Evolutionary conservation across 2,113 vertebrate genomes (phyloP).

Genomic region (Rhodinocichla rosea): DNA sequence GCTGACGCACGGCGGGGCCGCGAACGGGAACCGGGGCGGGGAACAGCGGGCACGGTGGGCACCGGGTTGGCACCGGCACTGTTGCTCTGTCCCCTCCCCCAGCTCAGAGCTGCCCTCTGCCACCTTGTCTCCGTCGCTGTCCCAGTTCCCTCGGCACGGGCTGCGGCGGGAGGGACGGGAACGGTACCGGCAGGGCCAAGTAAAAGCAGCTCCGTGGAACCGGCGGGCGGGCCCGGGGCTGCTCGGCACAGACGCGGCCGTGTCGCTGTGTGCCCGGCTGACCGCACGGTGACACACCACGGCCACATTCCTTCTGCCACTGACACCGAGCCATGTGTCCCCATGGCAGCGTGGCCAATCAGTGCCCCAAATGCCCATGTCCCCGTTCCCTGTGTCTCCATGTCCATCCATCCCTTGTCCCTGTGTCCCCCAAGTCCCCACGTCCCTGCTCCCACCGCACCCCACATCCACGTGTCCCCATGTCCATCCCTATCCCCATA

Average conservation of each 20-base stretch:
- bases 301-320: neutral
- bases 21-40: neutral
- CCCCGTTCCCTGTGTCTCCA: neutral
- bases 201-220: neutral
- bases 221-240: neutral
- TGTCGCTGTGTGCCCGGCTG: neutral
- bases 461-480: neutral
- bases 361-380: neutral
- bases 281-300: rapidly evolving
- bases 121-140: neutral
- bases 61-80: neutral
- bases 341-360: rapidly evolving
- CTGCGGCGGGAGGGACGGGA: neutral
- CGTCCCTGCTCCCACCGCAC: rapidly evolving
- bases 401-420: neutral
- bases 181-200: neutral
- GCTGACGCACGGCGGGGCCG: neutral
- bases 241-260: neutral
- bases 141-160: neutral
- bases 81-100: neutral
- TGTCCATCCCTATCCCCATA: neutral
- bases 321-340: neutral
- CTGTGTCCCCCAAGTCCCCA: neutral
- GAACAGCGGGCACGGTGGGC: neutral
- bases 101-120: neutral